phyloP scores from a whole-genome alignment of 1,140 invertebrate species.

The Leptinotarsa defecta region DNA sequence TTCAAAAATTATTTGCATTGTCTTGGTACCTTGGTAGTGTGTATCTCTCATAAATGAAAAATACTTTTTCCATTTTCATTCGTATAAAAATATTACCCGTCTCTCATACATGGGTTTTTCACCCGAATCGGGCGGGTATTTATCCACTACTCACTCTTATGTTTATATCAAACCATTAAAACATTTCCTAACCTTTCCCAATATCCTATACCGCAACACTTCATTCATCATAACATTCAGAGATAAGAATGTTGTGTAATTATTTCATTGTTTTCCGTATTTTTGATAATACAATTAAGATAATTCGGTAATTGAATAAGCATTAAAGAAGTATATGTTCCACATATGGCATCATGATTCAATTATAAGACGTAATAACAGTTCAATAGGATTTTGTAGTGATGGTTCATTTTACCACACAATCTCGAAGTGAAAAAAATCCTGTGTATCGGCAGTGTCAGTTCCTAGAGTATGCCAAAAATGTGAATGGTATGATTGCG shows the following conservation, averaged over 20 bases:
- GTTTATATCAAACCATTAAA: constrained; percentile 18
- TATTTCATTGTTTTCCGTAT: constrained; percentile 9
- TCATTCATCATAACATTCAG: constrained; percentile 1
- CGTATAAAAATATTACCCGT: no score
- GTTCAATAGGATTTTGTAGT: no score
- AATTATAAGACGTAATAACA: no score
- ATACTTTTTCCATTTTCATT: no score
- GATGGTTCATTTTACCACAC: not conserved
- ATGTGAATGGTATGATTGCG: constrained; percentile 13
- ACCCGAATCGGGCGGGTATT: no score
- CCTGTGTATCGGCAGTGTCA: not conserved
- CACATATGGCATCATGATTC: no score
- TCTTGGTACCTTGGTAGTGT: no score
- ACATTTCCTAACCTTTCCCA: constrained; percentile 14
- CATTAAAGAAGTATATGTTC: no score
- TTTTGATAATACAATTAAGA: not conserved
- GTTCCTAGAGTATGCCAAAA: constrained; percentile 7
- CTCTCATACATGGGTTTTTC: no score
- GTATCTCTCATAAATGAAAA: no score
- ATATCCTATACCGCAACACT: not conserved
- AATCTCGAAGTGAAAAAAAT: not conserved
- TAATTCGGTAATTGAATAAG: no score
- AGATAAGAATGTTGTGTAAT: constrained; percentile 22
- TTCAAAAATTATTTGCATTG: no score
- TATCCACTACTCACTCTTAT: not conserved